Evolutionary conservation across 2,113 vertebrate genomes (phyloP).

Genomic region (Mungos mungo): DNA sequence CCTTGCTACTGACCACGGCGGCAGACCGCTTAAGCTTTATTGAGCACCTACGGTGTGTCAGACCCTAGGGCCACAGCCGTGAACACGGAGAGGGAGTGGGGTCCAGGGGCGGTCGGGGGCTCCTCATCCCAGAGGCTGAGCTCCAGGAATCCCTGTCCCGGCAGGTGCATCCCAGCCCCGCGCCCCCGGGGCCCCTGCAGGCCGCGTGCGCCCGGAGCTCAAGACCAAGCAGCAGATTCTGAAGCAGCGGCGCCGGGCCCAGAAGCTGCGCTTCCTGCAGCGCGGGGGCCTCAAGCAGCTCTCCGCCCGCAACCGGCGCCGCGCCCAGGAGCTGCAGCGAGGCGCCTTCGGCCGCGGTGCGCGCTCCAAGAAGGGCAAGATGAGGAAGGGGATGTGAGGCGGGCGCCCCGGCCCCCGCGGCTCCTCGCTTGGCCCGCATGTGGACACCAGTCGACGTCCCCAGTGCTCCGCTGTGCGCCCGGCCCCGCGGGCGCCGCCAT

Average conservation of each 20-base stretch:
- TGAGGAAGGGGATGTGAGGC: slow-evolving; percentile 89
- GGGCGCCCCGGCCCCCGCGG: rapidly evolving
- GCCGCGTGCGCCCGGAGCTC: slow-evolving; percentile 88
- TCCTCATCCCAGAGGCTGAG: not conserved
- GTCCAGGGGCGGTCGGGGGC: not conserved
- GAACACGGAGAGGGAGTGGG: not conserved
- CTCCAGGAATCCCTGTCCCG: not conserved
- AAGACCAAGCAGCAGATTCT: slow-evolving; percentile 93
- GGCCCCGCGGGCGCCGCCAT: not conserved
- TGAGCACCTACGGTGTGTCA: not conserved
- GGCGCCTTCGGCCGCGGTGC: slow-evolving; percentile 90
- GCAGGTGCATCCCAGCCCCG: slow-evolving; percentile 68
- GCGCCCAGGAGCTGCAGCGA: slow-evolving; percentile 86
- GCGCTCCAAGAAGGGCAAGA: slow-evolving; percentile 89
- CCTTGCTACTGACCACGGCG: no score
- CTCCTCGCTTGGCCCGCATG: rapidly evolving
- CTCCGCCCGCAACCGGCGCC: slow-evolving; percentile 84
- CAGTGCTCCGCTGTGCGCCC: rapidly evolving
- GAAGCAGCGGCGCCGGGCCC: slow-evolving; percentile 88
- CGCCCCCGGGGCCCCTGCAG: not conserved
- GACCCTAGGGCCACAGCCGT: not conserved
- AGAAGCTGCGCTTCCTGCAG: slow-evolving; percentile 94
- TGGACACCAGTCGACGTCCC: not conserved
- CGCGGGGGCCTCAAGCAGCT: slow-evolving; percentile 90
- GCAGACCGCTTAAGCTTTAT: not conserved